A percentile compares a stretch with the other conserved stretches of the same genome.
Evolutionary conservation across 2,797 vertebrate species (phyloP).

Genomic region (Decapterus maruadsi): DNA sequence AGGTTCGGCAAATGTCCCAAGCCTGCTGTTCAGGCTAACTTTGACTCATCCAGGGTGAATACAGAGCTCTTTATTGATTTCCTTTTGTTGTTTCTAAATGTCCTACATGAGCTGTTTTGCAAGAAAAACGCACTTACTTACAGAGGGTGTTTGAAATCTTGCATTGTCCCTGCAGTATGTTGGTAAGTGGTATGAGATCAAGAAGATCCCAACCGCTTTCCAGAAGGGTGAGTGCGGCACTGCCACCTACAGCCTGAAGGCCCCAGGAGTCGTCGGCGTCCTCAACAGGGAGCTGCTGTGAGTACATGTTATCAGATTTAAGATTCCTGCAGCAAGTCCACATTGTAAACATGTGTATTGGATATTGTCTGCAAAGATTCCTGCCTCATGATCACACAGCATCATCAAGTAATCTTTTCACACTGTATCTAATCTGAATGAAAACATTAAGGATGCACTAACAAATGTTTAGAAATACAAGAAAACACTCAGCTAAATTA

Average conservation of each 20-base stretch:
- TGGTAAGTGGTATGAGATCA: slow-evolving; percentile 90
- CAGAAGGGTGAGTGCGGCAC: slow-evolving; percentile 88
- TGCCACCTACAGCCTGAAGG: slow-evolving; percentile 85
- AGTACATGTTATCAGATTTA: slow-evolving; percentile 58
- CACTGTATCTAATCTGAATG: not conserved
- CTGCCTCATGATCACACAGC: not conserved
- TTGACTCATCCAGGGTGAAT: slow-evolving; percentile 74
- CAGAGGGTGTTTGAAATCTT: not conserved
- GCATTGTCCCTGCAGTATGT: slow-evolving; percentile 83
- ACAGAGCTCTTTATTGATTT: not conserved
- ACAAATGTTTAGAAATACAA: not conserved
- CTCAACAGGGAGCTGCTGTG: slow-evolving; percentile 88
- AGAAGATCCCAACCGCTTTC: slow-evolving; percentile 85
- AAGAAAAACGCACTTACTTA: not conserved
- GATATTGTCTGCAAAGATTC: not conserved
- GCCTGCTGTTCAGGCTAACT: slow-evolving; percentile 85
- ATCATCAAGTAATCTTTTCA: slow-evolving; percentile 7
- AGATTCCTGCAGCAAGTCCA: not conserved
- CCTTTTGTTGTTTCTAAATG: not conserved
- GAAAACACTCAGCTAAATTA: not conserved
- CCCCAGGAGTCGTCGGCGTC: slow-evolving; percentile 86
- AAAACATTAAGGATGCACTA: not conserved
- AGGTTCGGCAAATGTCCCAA: slow-evolving; percentile 84
- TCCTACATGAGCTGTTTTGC: not conserved
- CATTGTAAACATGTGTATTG: not conserved